A percentile compares a stretch with the other conserved stretches of the same genome.
Conservation (phyloP, 2,888 invertebrate species). For the Eupithecia abbreviata region DNA sequence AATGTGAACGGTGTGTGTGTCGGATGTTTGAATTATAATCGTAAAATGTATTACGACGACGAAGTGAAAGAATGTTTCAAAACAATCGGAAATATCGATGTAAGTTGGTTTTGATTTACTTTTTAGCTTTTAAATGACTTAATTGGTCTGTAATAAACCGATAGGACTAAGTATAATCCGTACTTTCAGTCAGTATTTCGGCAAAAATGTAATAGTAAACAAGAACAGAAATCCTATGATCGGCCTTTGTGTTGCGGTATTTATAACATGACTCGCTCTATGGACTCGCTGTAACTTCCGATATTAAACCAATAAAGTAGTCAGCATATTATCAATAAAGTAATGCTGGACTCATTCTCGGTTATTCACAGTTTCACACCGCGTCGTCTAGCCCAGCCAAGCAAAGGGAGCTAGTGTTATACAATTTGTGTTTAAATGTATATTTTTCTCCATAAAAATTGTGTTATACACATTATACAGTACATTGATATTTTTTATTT, state of each 20-base stretch:
- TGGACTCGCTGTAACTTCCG: not conserved
- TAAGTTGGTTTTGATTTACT: constrained; percentile 54
- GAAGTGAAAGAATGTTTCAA: constrained; percentile 67
- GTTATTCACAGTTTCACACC: no score
- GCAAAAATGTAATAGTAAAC: constrained; percentile 53
- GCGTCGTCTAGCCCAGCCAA: no score
- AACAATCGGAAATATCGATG: constrained; percentile 71
- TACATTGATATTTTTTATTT: no score
- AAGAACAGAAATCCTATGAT: constrained; percentile 73
- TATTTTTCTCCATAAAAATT: no score
- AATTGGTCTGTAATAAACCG: not conserved
- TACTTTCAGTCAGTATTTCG: constrained; percentile 49
- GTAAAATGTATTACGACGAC: constrained; percentile 69
- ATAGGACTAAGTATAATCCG: not conserved
- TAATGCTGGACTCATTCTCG: no score
- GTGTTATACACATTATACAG: no score
- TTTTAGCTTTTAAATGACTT: not conserved
- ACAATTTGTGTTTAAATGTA: no score
- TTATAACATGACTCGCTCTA: not conserved
- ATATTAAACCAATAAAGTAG: not conserved
- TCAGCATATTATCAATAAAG: no score
- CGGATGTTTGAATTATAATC: constrained; percentile 74
- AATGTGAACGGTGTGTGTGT: constrained; percentile 80
- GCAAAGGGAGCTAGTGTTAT: no score
- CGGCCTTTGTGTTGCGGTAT: constrained; percentile 55